A percentile compares a stretch with the other conserved stretches of the same genome.
Evolutionary conservation across 2,797 vertebrate species (phyloP).

Genomic region (Echeneis naucrates): DNA sequence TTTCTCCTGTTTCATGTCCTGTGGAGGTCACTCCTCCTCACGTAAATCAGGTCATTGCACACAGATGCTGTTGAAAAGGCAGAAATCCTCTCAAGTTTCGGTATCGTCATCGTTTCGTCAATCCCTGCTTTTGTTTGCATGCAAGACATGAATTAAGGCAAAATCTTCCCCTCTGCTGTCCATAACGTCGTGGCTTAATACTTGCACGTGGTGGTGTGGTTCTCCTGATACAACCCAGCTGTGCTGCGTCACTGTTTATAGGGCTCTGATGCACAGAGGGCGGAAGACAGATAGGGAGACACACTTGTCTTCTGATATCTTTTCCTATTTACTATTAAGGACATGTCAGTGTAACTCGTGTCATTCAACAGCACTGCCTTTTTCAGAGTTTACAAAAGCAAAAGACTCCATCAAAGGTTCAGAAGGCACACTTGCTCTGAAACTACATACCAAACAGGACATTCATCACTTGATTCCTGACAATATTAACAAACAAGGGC

Average conservation of each 20-base stretch:
- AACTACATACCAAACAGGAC: slow-evolving; percentile 37
- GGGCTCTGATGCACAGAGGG: slow-evolving; percentile 5
- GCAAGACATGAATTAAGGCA: slow-evolving; percentile 45
- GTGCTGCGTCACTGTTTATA: slow-evolving; percentile 44
- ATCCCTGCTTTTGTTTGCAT: slow-evolving; percentile 14
- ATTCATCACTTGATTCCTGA: slow-evolving; percentile 40
- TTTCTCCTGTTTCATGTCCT: slow-evolving; percentile 47
- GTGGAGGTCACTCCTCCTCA: slow-evolving; percentile 68
- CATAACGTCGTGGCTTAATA: slow-evolving; percentile 20
- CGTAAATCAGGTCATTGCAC: slow-evolving; percentile 48
- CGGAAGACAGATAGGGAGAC: not conserved
- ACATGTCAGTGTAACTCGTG: slow-evolving; percentile 46
- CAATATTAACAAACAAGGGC: slow-evolving; percentile 53
- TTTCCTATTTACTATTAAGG: slow-evolving; percentile 28
- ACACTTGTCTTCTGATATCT: slow-evolving; percentile 9
- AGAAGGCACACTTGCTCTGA: slow-evolving; percentile 45
- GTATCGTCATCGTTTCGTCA: slow-evolving; percentile 42
- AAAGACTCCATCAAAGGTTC: slow-evolving; percentile 31
- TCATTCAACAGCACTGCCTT: slow-evolving; percentile 46
- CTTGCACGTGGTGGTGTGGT: slow-evolving; percentile 26
- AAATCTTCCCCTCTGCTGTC: slow-evolving; percentile 24
- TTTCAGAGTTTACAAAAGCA: slow-evolving; percentile 43
- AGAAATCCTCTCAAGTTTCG: slow-evolving; percentile 19
- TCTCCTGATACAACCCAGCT: slow-evolving; percentile 63
- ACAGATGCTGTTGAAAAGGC: slow-evolving; percentile 48